These are phyloP conservation scores for Halyomorpha halys DNA, from an alignment of 1,140 invertebrate species.

Conservation along the genomic window DNA sequence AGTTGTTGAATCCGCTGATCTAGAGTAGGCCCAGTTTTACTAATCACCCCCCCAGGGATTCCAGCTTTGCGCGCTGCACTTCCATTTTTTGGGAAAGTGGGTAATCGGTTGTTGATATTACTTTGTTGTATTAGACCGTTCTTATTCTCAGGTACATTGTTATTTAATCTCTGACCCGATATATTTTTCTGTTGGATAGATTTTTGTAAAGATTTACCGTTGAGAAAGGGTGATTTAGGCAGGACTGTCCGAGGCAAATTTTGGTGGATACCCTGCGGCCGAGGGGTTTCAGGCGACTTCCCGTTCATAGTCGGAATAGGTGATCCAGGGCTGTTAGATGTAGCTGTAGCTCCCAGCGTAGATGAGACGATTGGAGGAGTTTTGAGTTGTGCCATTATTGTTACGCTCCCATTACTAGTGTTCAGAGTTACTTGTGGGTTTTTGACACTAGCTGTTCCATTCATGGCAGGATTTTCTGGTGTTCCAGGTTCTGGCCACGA, in stretches of 20 bases:
- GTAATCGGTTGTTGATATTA: slow-evolving; percentile 14
- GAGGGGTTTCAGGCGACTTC: neutral
- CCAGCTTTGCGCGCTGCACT: neutral
- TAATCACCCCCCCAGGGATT: slow-evolving; percentile 18
- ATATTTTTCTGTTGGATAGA: slow-evolving; percentile 8
- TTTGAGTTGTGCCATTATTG: slow-evolving; percentile 13
- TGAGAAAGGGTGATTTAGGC: neutral
- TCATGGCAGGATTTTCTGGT: neutral
- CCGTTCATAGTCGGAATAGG: neutral
- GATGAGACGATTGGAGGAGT: neutral
- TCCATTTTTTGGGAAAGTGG: slow-evolving; percentile 3
- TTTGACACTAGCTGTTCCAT: neutral
- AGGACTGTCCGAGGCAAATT: slow-evolving; percentile 2
- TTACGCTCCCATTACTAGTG: slow-evolving; percentile 21
- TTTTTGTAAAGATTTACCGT: slow-evolving; percentile 6
- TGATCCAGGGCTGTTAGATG: neutral
- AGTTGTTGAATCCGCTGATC: slow-evolving; percentile 26
- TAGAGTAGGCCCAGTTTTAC: slow-evolving; percentile 20
- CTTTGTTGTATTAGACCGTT: slow-evolving; percentile 13
- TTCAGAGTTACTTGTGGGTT: slow-evolving; percentile 22
- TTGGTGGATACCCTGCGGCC: slow-evolving; percentile 4
- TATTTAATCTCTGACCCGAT: neutral
- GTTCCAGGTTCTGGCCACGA: neutral
- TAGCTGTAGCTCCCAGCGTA: neutral
- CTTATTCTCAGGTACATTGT: neutral